Evolutionary conservation across 2,888 invertebrate genomes (phyloP).

Genomic region (Cheilosia vernalis): DNA sequence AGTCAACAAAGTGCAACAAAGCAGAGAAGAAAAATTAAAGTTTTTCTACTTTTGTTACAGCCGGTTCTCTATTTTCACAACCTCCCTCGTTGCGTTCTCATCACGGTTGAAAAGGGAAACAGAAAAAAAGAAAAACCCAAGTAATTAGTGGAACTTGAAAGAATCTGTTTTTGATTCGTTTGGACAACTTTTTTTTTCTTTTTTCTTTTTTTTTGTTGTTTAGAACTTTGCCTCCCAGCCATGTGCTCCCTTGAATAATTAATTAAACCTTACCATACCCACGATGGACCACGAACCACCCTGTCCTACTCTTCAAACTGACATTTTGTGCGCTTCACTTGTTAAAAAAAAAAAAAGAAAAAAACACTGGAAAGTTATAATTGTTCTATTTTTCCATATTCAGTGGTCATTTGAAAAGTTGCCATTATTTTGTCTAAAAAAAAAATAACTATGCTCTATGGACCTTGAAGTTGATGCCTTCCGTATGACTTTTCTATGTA

Average conservation of each 20-base stretch:
- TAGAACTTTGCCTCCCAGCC: constrained; percentile 31
- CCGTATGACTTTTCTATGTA: background rate
- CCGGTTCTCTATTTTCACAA: constrained; percentile 7
- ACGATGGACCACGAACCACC: background rate
- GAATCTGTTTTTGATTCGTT: constrained; percentile 72
- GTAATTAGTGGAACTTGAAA: constrained; percentile 65
- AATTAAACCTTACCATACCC: background rate
- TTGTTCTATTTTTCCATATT: constrained; percentile 19
- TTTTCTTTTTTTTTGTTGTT: constrained; percentile 10
- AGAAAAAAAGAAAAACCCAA: constrained; percentile 27
- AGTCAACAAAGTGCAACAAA: constrained; percentile 61
- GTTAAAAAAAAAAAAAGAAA: background rate
- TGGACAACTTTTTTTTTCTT: constrained; percentile 10
- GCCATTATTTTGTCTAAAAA: too few relatives aligned
- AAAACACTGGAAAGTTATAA: background rate
- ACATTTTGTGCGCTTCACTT: constrained; percentile 1
- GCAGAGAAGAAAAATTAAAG: constrained; percentile 30
- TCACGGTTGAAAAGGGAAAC: constrained; percentile 11
- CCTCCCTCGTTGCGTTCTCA: constrained; percentile 41
- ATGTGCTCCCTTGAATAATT: constrained; percentile 38
- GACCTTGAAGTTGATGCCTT: constrained; percentile 4
- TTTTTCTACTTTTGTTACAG: constrained; percentile 46
- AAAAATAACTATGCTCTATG: too few relatives aligned
- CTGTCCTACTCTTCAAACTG: background rate
- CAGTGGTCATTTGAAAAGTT: constrained; percentile 43